Conservation (phyloP, 2,113 vertebrate species). For the Chaetops frenatus region DNA sequence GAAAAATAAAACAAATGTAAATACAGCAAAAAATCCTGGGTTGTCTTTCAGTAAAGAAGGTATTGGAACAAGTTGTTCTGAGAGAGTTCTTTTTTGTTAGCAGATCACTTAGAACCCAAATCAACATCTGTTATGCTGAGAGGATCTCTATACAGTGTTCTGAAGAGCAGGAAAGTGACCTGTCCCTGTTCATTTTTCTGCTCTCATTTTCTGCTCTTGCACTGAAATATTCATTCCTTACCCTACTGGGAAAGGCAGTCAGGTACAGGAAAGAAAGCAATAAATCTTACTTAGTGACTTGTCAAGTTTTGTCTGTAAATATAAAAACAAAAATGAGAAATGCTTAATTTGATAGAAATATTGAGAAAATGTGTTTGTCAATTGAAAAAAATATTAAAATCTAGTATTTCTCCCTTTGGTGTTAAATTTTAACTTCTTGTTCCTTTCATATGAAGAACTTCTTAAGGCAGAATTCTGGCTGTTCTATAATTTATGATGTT, state of each 20-base stretch:
- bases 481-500: not conserved
- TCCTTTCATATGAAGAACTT: not conserved
- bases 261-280: slow-evolving; percentile 49
- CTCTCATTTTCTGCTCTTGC: slow-evolving; percentile 24
- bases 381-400: not conserved
- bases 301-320: slow-evolving; percentile 59
- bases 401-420: not conserved
- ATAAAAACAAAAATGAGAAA: slow-evolving; percentile 36
- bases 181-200: slow-evolving; percentile 60
- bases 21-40: not conserved
- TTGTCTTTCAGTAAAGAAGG: not conserved
- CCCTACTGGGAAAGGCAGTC: slow-evolving; percentile 51
- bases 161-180: not conserved
- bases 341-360: slow-evolving; percentile 45
- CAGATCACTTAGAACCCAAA: slow-evolving; percentile 15
- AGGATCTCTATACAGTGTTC: slow-evolving; percentile 18
- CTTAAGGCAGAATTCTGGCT: not conserved
- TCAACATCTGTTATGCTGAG: not conserved
- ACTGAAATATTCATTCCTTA: slow-evolving; percentile 50
- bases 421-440: not conserved
- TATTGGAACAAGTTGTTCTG: not conserved
- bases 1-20: not conserved
- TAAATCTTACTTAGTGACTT: slow-evolving; percentile 66
- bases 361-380: slow-evolving; percentile 4
- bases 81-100: slow-evolving; percentile 18